Conservation (phyloP, 2,888 invertebrate species). For the Netelia inedita region DNA sequence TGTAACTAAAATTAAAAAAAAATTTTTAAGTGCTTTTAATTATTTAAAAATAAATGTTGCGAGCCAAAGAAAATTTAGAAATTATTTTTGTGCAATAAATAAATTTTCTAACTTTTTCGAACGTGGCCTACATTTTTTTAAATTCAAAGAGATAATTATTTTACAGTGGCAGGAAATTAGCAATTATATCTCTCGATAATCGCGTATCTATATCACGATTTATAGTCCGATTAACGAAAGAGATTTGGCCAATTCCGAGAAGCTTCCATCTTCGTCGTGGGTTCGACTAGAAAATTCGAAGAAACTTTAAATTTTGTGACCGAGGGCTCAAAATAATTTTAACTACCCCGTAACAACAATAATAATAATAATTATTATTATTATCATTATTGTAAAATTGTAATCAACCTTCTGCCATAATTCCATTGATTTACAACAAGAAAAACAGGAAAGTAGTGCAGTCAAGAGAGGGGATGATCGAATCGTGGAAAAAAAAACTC, state of each 20-base stretch:
- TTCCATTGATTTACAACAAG: neutral
- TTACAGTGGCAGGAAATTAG: neutral
- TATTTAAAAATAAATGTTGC: no score
- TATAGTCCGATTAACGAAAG: constrained; percentile 5
- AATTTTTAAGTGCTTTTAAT: no score
- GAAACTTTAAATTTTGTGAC: neutral
- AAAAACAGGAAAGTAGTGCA: constrained; percentile 46
- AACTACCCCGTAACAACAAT: no score
- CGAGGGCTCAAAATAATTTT: no score
- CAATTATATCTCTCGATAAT: constrained; percentile 21
- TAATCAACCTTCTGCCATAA: neutral
- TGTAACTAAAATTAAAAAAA: no score
- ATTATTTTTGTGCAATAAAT: no score
- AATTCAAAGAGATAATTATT: neutral
- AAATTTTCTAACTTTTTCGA: no score
- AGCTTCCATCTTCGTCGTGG: neutral
- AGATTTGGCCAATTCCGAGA: neutral
- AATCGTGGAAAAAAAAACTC: constrained; percentile 71
- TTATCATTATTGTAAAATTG: neutral
- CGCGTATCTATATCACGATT: constrained; percentile 5
- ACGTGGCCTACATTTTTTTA: neutral
- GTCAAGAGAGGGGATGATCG: constrained; percentile 44
- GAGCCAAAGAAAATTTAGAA: no score
- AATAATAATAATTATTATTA: no score
- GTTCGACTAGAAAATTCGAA: neutral